Evolutionary conservation across 2,888 invertebrate species (phyloP).

Genomic region (Adelognathus sp.): DNA sequence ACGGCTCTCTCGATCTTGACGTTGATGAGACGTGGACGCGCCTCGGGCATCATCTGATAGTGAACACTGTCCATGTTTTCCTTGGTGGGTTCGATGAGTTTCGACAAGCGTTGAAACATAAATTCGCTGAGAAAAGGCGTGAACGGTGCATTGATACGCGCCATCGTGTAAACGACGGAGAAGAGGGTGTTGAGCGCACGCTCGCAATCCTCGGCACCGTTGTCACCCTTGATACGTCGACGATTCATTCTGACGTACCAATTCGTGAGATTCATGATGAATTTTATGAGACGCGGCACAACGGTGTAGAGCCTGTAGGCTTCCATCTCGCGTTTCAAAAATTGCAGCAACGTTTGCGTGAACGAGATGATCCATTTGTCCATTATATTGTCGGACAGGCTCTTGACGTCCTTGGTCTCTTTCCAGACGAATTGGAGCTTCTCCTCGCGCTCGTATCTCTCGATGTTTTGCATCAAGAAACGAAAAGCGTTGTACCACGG

Average conservation of each 20-base stretch:
- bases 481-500: slow-evolving; percentile 98
- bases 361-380: slow-evolving; percentile 99
- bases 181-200: slow-evolving; percentile 94
- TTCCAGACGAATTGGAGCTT: slow-evolving; percentile 79
- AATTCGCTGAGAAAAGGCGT: slow-evolving; percentile 97
- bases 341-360: slow-evolving; percentile 95
- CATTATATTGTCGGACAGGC: slow-evolving; percentile 88
- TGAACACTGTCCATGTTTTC: slow-evolving; percentile 90
- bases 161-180: slow-evolving; percentile 93
- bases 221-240: slow-evolving; percentile 95
- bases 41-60: slow-evolving; percentile 93
- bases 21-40: slow-evolving; percentile 88
- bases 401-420: slow-evolving; percentile 68
- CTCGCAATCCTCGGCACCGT: slow-evolving; percentile 90
- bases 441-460: slow-evolving; percentile 89
- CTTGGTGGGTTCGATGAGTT: slow-evolving; percentile 83
- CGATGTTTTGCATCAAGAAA: slow-evolving; percentile 96
- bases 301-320: slow-evolving; percentile 98
- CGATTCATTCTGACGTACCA: slow-evolving; percentile 99
- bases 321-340: slow-evolving; percentile 96
- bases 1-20: slow-evolving; percentile 94
- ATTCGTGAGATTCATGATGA: slow-evolving; percentile 98
- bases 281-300: slow-evolving; percentile 95
- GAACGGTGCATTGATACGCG: slow-evolving; percentile 97
- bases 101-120: slow-evolving; percentile 94